A percentile compares a stretch with the other conserved stretches of the same genome.
Conservation (phyloP, 2,888 invertebrate species). For the Cheilosia variabilis region DNA sequence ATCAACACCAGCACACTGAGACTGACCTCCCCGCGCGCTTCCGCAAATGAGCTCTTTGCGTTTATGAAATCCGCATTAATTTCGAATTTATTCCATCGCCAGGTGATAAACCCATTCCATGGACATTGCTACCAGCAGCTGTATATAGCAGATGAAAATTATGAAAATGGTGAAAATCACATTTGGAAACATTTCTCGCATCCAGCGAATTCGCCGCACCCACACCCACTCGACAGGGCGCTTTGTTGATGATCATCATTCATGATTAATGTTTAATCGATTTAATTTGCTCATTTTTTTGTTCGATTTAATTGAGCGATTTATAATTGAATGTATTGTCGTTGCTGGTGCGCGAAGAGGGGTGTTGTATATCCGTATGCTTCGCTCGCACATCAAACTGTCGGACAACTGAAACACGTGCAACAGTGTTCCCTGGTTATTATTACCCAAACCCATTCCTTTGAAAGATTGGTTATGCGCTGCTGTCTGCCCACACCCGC, state of each 20-base stretch:
- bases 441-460: constrained; percentile 29
- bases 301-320: constrained; percentile 76
- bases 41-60: constrained; percentile 57
- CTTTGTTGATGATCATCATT: constrained; percentile 67
- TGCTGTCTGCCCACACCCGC: background rate
- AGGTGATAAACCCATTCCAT: constrained; percentile 49
- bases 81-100: constrained; percentile 67
- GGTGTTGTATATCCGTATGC: background rate
- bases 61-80: constrained; percentile 65
- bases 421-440: constrained; percentile 23
- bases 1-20: constrained; percentile 40
- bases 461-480: no score
- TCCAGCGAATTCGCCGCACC: background rate
- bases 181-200: constrained; percentile 50
- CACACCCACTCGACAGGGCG: background rate
- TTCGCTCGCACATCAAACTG: constrained; percentile 4
- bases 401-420: constrained; percentile 47
- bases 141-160: constrained; percentile 47
- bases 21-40: constrained; percentile 27
- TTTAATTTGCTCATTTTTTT: constrained; percentile 69
- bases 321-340: constrained; percentile 67
- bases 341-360: constrained; percentile 7
- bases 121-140: constrained; percentile 40
- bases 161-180: constrained; percentile 62
- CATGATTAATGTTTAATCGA: constrained; percentile 75